Conservation (phyloP, 2,888 invertebrate genomes). For the Drosophila koepferae region DNA sequence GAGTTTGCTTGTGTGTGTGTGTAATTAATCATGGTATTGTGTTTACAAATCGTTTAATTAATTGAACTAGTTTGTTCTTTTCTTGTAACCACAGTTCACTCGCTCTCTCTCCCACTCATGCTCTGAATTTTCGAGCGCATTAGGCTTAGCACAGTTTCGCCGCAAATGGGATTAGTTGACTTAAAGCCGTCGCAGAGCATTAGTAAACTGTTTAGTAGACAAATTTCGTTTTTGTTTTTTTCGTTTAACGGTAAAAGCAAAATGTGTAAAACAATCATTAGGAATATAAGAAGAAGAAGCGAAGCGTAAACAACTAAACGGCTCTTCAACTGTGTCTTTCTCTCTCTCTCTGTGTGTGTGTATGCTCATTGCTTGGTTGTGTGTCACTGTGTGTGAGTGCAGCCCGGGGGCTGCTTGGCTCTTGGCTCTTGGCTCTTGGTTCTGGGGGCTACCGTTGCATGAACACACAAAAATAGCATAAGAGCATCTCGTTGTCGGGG, state of each 20-base stretch:
- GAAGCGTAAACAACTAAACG: slow-evolving; percentile 45
- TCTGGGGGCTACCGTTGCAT: slow-evolving; percentile 52
- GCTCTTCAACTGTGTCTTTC: slow-evolving; percentile 15
- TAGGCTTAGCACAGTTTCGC: slow-evolving; percentile 43
- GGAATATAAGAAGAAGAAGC: slow-evolving; percentile 41
- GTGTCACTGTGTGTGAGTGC: not conserved
- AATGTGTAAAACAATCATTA: slow-evolving; percentile 36
- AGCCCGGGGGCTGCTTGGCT: slow-evolving; percentile 54
- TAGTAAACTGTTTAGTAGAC: slow-evolving; percentile 33
- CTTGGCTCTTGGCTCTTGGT: slow-evolving; percentile 20
- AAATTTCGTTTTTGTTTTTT: slow-evolving; percentile 13
- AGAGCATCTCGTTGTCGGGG: slow-evolving; percentile 54
- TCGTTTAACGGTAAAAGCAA: slow-evolving; percentile 33
- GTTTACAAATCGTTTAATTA: slow-evolving; percentile 75
- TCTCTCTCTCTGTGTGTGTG: slow-evolving; percentile 6
- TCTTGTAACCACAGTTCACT: slow-evolving; percentile 1
- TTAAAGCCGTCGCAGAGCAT: slow-evolving; percentile 11
- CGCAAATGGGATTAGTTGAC: slow-evolving; percentile 19
- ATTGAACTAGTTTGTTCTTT: slow-evolving; percentile 35
- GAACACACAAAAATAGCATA: slow-evolving; percentile 75
- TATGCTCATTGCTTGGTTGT: slow-evolving; percentile 5
- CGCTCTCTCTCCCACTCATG: not conserved
- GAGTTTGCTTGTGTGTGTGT: slow-evolving; percentile 3
- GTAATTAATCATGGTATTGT: slow-evolving; percentile 66
- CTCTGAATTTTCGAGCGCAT: slow-evolving; percentile 8